Percentiles rank a stretch among this genome's conserved stretches.
Evolutionary conservation across 2,113 vertebrate genomes (phyloP).

Genomic region (Trogon surrucura): DNA sequence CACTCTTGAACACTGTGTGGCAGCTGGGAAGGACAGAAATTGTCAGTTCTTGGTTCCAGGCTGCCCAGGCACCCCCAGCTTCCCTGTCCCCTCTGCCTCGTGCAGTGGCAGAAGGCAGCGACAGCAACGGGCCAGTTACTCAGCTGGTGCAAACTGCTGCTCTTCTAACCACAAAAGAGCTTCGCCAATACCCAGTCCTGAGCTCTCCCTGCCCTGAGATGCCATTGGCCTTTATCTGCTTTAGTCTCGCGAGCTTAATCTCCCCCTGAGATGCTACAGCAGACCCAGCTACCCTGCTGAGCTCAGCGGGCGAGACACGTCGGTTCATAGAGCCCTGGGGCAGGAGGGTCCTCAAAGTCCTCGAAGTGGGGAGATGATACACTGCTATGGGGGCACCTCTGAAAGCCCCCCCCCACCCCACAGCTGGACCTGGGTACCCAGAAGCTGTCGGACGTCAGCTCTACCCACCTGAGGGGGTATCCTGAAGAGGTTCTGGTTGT

Average conservation of each 20-base stretch:
- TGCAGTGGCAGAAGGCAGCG: not conserved
- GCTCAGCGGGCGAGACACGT: not conserved
- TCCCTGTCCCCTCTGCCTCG: not conserved
- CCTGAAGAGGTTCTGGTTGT: conserved; percentile 68
- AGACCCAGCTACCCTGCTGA: not conserved
- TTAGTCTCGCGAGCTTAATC: not conserved
- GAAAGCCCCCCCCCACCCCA: not conserved
- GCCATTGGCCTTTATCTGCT: not conserved
- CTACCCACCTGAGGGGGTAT: conserved; percentile 74
- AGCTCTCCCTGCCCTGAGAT: not conserved
- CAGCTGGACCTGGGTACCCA: not conserved
- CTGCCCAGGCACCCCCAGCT: not conserved
- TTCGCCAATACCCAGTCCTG: not conserved
- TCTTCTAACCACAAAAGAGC: not conserved
- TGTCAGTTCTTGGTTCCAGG: not conserved
- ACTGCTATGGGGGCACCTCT: not conserved
- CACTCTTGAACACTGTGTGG: not conserved
- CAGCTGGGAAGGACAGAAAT: not conserved
- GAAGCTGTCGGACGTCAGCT: no score
- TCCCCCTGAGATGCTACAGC: not conserved
- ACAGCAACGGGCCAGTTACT: not conserved
- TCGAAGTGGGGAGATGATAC: not conserved
- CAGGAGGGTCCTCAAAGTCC: not conserved
- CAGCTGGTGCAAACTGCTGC: not conserved
- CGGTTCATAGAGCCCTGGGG: not conserved